Evolutionary conservation across 2,888 invertebrate genomes (phyloP).

Genomic region (Thysanoteuthis rhombus): DNA sequence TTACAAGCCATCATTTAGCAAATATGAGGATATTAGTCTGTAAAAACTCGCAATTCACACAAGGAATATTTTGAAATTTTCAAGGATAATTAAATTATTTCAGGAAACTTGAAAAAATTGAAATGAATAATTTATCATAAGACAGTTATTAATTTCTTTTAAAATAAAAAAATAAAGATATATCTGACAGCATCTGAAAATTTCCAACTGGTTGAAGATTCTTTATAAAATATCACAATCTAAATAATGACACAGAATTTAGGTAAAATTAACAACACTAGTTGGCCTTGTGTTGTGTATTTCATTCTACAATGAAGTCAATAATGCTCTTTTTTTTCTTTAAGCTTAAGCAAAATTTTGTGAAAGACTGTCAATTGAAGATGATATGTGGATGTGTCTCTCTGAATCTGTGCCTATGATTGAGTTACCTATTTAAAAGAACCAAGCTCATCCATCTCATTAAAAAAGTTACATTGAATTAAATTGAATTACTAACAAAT

Average conservation of each 20-base stretch:
- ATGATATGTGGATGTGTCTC: no score
- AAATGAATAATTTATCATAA: background rate
- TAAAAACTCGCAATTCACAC: background rate
- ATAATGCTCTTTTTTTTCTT: no score
- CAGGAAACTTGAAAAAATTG: background rate
- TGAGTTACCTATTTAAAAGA: no score
- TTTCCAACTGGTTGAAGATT: background rate
- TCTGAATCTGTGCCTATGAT: no score
- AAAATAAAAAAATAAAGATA: background rate
- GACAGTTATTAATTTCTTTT: background rate
- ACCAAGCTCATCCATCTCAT: no score
- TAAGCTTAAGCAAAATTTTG: no score
- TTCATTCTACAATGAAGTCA: no score
- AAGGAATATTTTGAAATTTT: background rate
- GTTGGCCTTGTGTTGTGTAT: no score
- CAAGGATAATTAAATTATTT: background rate
- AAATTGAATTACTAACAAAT: no score
- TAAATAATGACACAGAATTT: background rate
- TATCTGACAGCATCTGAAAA: background rate
- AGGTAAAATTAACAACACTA: no score
- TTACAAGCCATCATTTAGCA: background rate
- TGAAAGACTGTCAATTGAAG: no score
- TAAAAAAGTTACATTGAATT: no score
- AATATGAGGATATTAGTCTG: conserved; percentile 12
- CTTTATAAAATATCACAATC: background rate